phyloP scores from a whole-genome alignment of 2,797 vertebrate genomes.

The Pseudotriccus pelzelni region DNA sequence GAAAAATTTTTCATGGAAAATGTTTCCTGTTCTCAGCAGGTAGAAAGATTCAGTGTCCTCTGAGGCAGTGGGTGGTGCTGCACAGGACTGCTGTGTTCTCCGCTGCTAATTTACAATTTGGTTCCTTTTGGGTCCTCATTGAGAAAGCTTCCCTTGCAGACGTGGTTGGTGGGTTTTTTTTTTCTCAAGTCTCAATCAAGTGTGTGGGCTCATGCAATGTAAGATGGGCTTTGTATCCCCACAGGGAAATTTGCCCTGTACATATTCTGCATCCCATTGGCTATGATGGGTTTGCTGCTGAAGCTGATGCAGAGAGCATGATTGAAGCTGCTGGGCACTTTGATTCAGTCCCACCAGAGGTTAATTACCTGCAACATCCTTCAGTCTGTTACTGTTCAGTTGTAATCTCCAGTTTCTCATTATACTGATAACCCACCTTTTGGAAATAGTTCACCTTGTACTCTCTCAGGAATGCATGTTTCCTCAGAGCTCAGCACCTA shows the following conservation, averaged over 20 bases:
- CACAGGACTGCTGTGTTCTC: background rate
- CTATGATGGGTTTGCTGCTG: background rate
- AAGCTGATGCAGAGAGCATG: background rate
- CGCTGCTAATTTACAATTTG: background rate
- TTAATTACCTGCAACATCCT: background rate
- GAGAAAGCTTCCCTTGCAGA: background rate
- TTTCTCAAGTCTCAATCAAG: rapidly evolving
- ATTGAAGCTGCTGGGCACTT: background rate
- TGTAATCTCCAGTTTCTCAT: background rate
- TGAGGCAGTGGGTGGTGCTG: background rate
- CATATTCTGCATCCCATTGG: background rate
- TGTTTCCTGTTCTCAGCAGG: background rate
- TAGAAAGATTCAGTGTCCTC: background rate
- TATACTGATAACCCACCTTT: background rate
- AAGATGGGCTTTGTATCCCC: background rate
- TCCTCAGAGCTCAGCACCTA: background rate
- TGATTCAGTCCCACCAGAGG: background rate
- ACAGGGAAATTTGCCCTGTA: background rate
- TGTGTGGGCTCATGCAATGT: background rate
- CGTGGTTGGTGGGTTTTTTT: background rate
- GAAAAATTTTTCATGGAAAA: background rate
- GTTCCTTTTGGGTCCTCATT: background rate
- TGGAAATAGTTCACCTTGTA: background rate
- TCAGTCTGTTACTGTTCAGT: background rate
- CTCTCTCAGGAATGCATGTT: background rate